These are phyloP conservation scores for Mirounga angustirostris DNA, from an alignment of 2,113 vertebrate species.

Conservation along the genomic window DNA sequence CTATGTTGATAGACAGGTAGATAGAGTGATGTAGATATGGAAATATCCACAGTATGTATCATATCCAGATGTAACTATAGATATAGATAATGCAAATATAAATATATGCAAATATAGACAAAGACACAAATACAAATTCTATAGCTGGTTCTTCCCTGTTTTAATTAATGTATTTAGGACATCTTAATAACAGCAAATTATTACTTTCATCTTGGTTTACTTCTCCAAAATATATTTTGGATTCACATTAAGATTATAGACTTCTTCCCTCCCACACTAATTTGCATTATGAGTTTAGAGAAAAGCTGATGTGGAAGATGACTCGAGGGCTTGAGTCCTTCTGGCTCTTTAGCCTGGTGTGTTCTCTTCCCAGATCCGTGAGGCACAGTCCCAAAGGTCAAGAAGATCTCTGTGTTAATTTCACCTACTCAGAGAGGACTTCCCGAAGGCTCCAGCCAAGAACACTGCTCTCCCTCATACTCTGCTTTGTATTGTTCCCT, in stretches of 20 bases:
- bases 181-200: not conserved
- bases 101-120: not conserved
- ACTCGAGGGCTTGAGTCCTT: not conserved
- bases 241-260: not conserved
- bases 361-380: not conserved
- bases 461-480: not conserved
- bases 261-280: not conserved
- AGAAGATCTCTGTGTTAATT: not conserved
- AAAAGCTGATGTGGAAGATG: not conserved
- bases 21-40: not conserved
- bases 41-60: not conserved
- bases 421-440: not conserved
- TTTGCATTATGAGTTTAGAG: not conserved
- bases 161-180: not conserved
- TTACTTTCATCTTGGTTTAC: conserved; percentile 29
- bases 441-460: not conserved
- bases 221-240: conserved; percentile 30
- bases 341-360: not conserved
- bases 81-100: not conserved
- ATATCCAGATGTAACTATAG: not conserved
- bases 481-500: not conserved
- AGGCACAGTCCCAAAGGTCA: not conserved
- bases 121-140: not conserved
- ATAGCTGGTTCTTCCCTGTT: not conserved
- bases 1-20: not conserved